These are phyloP conservation scores for Melitaea athalia DNA, from an alignment of 2,888 invertebrate species.

Conservation along the genomic window DNA sequence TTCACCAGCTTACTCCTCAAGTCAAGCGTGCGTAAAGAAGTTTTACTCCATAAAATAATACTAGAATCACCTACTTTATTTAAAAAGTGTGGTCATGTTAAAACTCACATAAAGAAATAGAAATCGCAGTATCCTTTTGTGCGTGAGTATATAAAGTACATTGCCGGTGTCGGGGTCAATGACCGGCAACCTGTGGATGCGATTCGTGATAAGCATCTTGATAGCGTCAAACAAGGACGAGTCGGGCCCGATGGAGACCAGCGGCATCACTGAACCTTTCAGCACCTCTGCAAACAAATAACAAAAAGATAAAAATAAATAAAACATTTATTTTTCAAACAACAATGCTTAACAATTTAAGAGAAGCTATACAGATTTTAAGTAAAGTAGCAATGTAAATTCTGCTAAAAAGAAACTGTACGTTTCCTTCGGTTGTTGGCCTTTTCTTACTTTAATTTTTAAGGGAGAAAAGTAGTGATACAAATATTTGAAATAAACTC, in stretches of 20 bases:
- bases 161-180: slow-evolving; percentile 97
- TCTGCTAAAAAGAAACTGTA: too few species aligned
- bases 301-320: not conserved
- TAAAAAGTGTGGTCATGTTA: not conserved
- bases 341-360: not conserved
- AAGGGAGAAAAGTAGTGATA: too few species aligned
- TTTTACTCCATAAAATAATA: too few species aligned
- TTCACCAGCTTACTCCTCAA: too few species aligned
- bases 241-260: slow-evolving; percentile 96
- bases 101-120: slow-evolving; percentile 97
- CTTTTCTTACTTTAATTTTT: too few species aligned
- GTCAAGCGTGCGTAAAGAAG: too few species aligned
- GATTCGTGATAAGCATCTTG: slow-evolving; percentile 93
- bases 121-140: slow-evolving; percentile 98
- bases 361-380: too few species aligned
- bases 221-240: slow-evolving; percentile 97
- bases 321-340: not conserved
- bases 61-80: slow-evolving; percentile 45
- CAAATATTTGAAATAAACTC: too few species aligned
- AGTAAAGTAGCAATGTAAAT: too few species aligned
- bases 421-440: too few species aligned
- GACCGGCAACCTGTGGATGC: slow-evolving; percentile 98
- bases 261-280: slow-evolving; percentile 91
- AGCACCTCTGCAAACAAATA: slow-evolving; percentile 86
- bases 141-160: slow-evolving; percentile 98